These are phyloP conservation scores for Styela clava DNA, from an alignment of 23 tunicate species.

Conservation along the genomic window DNA sequence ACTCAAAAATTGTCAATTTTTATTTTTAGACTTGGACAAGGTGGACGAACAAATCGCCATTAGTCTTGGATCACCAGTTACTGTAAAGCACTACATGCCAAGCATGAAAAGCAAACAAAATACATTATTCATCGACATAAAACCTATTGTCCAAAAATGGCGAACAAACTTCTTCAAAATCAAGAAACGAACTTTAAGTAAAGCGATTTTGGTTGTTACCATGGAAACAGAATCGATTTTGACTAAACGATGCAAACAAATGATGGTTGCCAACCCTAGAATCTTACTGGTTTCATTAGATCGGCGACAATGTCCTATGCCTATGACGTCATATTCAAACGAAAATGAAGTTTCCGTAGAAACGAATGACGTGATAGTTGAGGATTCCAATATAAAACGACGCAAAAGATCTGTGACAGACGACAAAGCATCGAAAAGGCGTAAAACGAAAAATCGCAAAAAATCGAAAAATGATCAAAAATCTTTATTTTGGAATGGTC, in stretches of 20 bases:
- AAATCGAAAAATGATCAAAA: background rate
- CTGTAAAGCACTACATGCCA: background rate
- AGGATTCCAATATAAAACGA: background rate
- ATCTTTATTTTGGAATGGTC: background rate
- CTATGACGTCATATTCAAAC: background rate
- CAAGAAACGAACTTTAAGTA: background rate
- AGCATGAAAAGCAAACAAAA: background rate
- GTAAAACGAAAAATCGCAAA: background rate
- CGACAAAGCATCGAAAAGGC: background rate
- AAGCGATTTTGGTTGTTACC: conserved; percentile 16
- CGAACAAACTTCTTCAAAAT: background rate
- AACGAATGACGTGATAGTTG: background rate
- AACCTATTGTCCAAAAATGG: conserved; percentile 7
- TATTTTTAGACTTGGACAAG: no score
- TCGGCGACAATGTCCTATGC: conserved; percentile 15
- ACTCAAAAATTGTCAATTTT: no score
- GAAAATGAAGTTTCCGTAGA: background rate
- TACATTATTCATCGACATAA: background rate
- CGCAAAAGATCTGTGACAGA: background rate
- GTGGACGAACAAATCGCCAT: no score
- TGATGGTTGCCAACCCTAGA: background rate
- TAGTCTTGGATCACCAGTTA: background rate
- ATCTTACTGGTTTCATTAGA: conserved; percentile 5
- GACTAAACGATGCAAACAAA: background rate
- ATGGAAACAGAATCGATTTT: background rate